phyloP scores from a whole-genome alignment of 2,888 invertebrate genomes.

The Agonopterix heracliana region DNA sequence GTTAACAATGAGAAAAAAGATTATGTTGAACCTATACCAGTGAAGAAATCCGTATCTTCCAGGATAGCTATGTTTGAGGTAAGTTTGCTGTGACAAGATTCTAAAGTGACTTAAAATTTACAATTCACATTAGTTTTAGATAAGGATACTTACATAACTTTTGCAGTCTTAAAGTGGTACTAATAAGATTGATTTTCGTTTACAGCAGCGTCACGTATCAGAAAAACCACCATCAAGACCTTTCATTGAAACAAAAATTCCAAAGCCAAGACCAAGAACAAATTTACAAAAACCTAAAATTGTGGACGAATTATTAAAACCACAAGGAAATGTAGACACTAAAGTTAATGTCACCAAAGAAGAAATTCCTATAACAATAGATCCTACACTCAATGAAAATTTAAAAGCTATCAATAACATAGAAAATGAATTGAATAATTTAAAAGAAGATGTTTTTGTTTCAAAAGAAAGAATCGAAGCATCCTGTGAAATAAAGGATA shows the following conservation, averaged over 20 bases:
- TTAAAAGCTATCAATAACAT: not conserved
- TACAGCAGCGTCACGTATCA: slow-evolving; percentile 23
- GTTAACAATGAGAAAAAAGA: slow-evolving; percentile 19
- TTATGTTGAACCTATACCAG: slow-evolving; percentile 28
- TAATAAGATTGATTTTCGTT: not conserved
- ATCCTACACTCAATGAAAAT: not conserved
- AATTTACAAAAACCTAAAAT: slow-evolving; percentile 33
- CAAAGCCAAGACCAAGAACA: slow-evolving; percentile 15
- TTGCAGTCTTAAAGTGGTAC: not conserved
- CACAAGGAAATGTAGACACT: not conserved
- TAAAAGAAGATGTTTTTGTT: slow-evolving; percentile 1
- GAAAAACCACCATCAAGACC: slow-evolving; percentile 9
- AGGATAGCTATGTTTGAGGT: slow-evolving; percentile 66
- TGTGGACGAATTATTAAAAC: slow-evolving; percentile 39
- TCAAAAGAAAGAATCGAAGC: too few relatives aligned
- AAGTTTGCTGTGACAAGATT: slow-evolving; percentile 16
- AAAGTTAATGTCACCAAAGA: not conserved
- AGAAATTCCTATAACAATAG: slow-evolving; percentile 1
- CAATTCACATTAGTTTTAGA: not conserved
- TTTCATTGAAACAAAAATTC: slow-evolving; percentile 11
- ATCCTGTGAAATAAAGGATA: too few relatives aligned
- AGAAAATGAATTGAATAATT: not conserved
- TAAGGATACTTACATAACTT: not conserved
- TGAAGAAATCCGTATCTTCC: slow-evolving; percentile 43
- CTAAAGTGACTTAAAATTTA: not conserved